These are phyloP conservation scores for Clarias fuscus DNA, from an alignment of 2,797 vertebrate genomes.

Conservation along the genomic window DNA sequence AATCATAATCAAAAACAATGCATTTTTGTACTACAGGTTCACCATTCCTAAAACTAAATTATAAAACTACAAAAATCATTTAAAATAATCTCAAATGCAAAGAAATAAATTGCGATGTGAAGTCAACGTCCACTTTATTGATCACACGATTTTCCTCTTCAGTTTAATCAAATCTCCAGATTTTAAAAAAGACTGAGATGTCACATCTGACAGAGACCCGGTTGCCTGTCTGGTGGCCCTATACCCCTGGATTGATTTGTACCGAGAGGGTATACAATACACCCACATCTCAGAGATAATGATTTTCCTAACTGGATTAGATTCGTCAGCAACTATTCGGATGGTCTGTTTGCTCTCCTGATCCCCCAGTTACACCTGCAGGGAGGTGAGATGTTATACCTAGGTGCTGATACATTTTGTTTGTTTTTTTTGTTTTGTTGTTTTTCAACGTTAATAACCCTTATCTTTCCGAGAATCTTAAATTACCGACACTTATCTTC, in stretches of 20 bases:
- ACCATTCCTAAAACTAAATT: background rate
- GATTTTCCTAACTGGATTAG: constrained; percentile 60
- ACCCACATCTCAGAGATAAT: constrained; percentile 53
- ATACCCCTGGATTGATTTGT: constrained; percentile 45
- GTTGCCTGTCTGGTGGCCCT: constrained; percentile 1
- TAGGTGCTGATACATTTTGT: constrained; percentile 60
- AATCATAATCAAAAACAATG: too few species aligned
- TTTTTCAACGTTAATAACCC: constrained; percentile 31
- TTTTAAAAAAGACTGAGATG: constrained; percentile 5
- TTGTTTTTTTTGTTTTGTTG: constrained; percentile 48
- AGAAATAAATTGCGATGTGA: background rate
- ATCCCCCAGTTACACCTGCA: constrained; percentile 33
- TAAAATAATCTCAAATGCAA: too few species aligned
- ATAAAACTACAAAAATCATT: background rate
- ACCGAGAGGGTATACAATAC: constrained; percentile 27
- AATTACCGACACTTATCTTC: constrained; percentile 67
- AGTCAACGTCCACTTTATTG: background rate
- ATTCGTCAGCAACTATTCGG: constrained; percentile 48
- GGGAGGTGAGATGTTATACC: constrained; percentile 59
- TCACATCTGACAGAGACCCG: constrained; percentile 29
- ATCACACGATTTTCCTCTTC: background rate
- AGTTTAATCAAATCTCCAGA: constrained; percentile 26
- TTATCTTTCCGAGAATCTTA: constrained; percentile 54
- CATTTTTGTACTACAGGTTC: too few species aligned
- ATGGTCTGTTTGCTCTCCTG: constrained; percentile 30